A percentile compares a stretch with the other conserved stretches of the same genome.
These are phyloP conservation scores for Tiliacea aurago DNA, from an alignment of 2,888 invertebrate genomes.

Conservation along the genomic window DNA sequence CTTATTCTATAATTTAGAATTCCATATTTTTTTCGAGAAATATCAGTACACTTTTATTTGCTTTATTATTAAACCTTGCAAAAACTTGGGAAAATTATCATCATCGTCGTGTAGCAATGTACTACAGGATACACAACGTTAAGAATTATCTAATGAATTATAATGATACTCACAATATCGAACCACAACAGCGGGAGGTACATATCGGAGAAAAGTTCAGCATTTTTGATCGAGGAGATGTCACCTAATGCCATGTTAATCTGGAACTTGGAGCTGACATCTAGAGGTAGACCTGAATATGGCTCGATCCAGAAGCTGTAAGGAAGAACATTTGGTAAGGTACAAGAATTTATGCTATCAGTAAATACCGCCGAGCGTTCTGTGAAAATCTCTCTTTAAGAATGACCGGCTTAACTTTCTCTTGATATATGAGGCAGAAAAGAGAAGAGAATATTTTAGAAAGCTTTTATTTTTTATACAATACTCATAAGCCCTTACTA, in stretches of 20 bases:
- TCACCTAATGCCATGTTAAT: slow-evolving; percentile 96
- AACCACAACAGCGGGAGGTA: slow-evolving; percentile 96
- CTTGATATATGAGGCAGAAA: too few relatives aligned
- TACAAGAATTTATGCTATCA: neutral
- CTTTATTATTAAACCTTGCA: neutral
- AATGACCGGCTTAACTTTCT: too few relatives aligned
- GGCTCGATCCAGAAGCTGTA: slow-evolving; percentile 95
- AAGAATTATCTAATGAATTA: neutral
- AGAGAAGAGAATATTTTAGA: neutral
- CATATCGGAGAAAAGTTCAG: slow-evolving; percentile 92
- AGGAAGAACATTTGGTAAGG: slow-evolving; percentile 14
- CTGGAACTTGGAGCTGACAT: slow-evolving; percentile 95
- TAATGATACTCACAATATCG: slow-evolving; percentile 94
- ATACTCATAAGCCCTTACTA: neutral
- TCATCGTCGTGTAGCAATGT: neutral
- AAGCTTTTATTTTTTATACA: neutral
- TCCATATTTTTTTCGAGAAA: neutral
- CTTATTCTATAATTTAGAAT: neutral
- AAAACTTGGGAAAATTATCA: neutral
- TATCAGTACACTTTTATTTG: neutral
- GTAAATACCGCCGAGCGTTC: too few relatives aligned
- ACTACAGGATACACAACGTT: neutral
- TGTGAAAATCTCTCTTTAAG: neutral
- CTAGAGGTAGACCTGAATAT: slow-evolving; percentile 94
- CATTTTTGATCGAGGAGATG: slow-evolving; percentile 92